Conservation (phyloP, 2,113 vertebrate genomes). For the Macrotus californicus region DNA sequence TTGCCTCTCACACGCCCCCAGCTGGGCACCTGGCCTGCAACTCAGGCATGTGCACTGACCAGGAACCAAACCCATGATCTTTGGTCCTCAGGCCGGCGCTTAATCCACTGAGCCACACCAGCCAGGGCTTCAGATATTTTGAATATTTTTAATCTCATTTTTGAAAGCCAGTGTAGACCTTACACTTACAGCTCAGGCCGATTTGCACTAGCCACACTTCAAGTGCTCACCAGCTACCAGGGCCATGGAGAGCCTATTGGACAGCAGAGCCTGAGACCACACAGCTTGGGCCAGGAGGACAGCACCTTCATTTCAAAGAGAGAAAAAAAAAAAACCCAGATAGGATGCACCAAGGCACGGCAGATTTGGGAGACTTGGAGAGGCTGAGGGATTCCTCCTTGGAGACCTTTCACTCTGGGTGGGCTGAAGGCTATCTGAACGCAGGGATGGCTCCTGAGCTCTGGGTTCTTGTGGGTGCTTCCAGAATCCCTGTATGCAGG, state of each 20-base stretch:
- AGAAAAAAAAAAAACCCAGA: not conserved
- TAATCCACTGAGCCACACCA: too few relatives aligned
- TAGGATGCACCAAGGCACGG: not conserved
- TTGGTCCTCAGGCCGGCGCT: too few relatives aligned
- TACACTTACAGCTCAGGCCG: rapidly evolving
- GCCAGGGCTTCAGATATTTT: too few relatives aligned
- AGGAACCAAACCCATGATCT: too few relatives aligned
- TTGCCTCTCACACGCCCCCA: too few relatives aligned
- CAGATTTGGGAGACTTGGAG: not conserved
- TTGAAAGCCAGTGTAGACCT: not conserved
- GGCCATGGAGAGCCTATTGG: not conserved
- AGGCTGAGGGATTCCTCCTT: not conserved
- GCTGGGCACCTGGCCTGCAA: too few relatives aligned
- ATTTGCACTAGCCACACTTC: not conserved
- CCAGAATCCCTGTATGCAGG: not conserved
- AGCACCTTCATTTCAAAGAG: not conserved
- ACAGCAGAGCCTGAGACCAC: not conserved
- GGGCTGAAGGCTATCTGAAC: not conserved
- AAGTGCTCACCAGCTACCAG: not conserved
- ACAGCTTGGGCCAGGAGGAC: not conserved
- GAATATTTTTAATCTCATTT: not conserved
- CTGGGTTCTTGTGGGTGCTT: not conserved
- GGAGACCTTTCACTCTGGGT: not conserved
- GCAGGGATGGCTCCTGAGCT: not conserved
- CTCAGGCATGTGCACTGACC: too few relatives aligned